A percentile compares a stretch with the other conserved stretches of the same genome.
Evolutionary conservation across 1,140 invertebrate species (phyloP).

Genomic region (Heterodera schachtii): DNA sequence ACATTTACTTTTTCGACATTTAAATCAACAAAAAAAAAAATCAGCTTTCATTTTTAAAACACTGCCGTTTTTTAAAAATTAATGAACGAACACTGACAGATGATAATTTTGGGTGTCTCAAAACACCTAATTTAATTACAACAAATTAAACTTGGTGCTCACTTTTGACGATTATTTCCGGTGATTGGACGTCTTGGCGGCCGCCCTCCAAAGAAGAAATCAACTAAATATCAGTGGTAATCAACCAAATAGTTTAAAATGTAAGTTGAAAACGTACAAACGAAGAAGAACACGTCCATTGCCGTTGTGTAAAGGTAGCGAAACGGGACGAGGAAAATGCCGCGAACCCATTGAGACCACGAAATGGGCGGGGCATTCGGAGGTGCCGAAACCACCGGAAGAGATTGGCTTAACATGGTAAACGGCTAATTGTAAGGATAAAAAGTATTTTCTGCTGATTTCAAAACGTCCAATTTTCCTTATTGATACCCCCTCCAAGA

Average conservation of each 20-base stretch:
- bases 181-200: not conserved
- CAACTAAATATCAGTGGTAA: not conserved
- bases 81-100: no score
- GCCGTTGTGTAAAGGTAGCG: conserved; percentile 9
- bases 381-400: not conserved
- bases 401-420: not conserved
- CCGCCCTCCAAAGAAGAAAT: conserved; percentile 16
- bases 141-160: not conserved
- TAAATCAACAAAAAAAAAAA: no score
- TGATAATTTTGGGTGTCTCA: not conserved
- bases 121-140: not conserved
- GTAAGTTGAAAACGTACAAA: not conserved
- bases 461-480: no score
- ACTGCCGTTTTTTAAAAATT: no score
- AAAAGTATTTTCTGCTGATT: no score
- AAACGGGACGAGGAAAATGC: conserved; percentile 6
- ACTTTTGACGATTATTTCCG: not conserved
- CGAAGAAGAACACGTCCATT: conserved; percentile 8
- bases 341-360: conserved; percentile 14
- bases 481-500: no score
- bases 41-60: no score
- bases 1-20: no score
- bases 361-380: not conserved
- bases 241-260: not conserved
- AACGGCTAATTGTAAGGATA: not conserved